Evolutionary conservation across 2,113 vertebrate genomes (phyloP), one percentile per base, ranked within the genome.

Genomic region (Epinephelus moara): DNA sequence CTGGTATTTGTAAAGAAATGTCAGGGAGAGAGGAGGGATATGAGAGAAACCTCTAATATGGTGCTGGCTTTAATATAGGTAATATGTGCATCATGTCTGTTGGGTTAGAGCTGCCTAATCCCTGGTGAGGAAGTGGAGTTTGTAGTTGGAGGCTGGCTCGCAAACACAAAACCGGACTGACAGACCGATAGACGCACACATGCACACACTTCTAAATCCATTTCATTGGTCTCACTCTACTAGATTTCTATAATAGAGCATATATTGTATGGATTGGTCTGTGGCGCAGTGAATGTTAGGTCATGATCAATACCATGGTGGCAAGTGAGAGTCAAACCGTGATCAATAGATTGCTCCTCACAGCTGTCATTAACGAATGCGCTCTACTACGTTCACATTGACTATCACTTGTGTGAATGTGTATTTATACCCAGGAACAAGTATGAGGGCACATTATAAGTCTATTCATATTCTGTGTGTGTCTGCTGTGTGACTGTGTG

Each of bases 1-100:
- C 88, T 94, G 94, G 90, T 94, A 94, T 95, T 95, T 94, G 90
- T 92, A 91, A 90, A 94, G 92, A 94, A 95, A 94, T 95, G 94
- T 94, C 94, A 94, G 79, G 55, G 81, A 84, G 89, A 88, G 78
- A 70, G 82, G 70, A 60, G 80, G 82, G 79, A 88, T 91, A 91
- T 91, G 85, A 87, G 85, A 92, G 85, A 83, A 94, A 86, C 69
- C 81, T 78, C 87, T 80, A 83, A 91, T 90, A 91, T 80, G 89
- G 75, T 40, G 68, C 69, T 45, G 70, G 49, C 70, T 92, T 89
- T 89, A 91, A 90, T 92, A 91, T 86, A 62, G 71, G 85, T 89
- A 78, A 90, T 82, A 79, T 80, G 91, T 82, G 89, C 56, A n/a
- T 82, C 79, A 30, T 71, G 78, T 81, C 80, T 75, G 75, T 52